Evolutionary conservation across 2,888 invertebrate genomes (phyloP).

Genomic region (Caenorhabditis zanzibari): DNA sequence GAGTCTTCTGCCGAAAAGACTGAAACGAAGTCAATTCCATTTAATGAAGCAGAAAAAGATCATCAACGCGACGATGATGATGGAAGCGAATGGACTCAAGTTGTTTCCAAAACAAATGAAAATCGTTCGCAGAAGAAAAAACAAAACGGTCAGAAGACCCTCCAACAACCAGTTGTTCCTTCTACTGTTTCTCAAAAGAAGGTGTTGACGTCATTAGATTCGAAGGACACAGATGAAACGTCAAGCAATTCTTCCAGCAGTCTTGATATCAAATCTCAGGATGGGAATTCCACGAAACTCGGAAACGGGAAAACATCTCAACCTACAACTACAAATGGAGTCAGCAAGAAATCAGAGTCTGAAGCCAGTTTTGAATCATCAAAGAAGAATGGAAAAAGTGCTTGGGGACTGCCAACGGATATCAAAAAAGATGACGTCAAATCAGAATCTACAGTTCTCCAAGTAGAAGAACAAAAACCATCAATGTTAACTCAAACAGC

Average conservation of each 20-base stretch:
- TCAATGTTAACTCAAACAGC: background rate
- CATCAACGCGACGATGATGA: too few species aligned
- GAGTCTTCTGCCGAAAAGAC: background rate
- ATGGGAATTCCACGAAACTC: too few species aligned
- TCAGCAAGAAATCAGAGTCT: too few species aligned
- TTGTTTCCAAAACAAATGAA: background rate
- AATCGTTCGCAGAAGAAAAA: background rate
- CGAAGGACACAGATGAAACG: too few species aligned
- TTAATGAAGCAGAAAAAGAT: too few species aligned
- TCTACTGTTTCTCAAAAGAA: background rate
- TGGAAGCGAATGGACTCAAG: background rate
- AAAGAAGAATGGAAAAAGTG: too few species aligned
- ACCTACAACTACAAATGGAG: too few species aligned
- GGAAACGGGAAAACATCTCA: too few species aligned
- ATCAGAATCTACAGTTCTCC: background rate
- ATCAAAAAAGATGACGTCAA: background rate
- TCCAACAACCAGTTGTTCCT: background rate
- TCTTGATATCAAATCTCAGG: too few species aligned
- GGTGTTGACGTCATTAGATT: too few species aligned
- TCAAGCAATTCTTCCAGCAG: too few species aligned
- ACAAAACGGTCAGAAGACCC: background rate
- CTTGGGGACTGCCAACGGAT: background rate
- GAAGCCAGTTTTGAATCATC: too few species aligned
- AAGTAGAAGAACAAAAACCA: background rate
- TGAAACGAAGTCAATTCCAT: background rate